These are phyloP conservation scores for Leuciscus waleckii DNA, from an alignment of 2,797 vertebrate genomes.

Conservation along the genomic window DNA sequence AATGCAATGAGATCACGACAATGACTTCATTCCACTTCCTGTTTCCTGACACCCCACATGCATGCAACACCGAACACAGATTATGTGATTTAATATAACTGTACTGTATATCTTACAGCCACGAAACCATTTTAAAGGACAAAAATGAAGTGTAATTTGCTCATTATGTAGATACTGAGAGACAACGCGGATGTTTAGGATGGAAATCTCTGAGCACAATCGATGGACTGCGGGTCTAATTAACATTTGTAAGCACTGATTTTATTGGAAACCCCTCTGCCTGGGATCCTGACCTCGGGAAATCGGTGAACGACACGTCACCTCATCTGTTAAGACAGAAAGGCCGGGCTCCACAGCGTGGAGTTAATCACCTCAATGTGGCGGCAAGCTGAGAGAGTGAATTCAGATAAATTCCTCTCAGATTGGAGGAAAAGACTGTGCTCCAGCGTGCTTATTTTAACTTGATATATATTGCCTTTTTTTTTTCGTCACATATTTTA, in stretches of 20 bases:
- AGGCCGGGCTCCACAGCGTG: slow-evolving; percentile 68
- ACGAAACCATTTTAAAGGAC: neutral
- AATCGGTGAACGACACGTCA: slow-evolving; percentile 63
- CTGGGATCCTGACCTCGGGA: slow-evolving; percentile 48
- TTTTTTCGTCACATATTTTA: too few relatives aligned
- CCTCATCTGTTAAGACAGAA: slow-evolving; percentile 69
- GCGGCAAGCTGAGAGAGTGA: slow-evolving; percentile 57
- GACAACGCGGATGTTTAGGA: slow-evolving; percentile 7
- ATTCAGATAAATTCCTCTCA: slow-evolving; percentile 68
- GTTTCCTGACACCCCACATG: neutral
- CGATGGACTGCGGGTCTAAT: slow-evolving; percentile 64
- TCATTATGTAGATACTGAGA: slow-evolving; percentile 10
- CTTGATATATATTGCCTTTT: neutral
- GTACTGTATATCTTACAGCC: neutral
- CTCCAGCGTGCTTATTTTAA: neutral
- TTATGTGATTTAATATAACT: neutral
- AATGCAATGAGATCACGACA: slow-evolving; percentile 35
- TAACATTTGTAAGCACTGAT: slow-evolving; percentile 74
- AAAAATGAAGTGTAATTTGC: slow-evolving; percentile 1
- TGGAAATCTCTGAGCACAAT: slow-evolving; percentile 58
- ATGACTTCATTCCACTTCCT: slow-evolving; percentile 16
- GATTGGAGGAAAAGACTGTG: slow-evolving; percentile 16
- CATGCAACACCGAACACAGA: neutral
- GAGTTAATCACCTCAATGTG: slow-evolving; percentile 72
- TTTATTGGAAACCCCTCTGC: slow-evolving; percentile 69